A percentile compares a stretch with the other conserved stretches of the same genome.
phyloP scores from a whole-genome alignment of 2,797 vertebrate species.

The Petrocephalus schoutedeni region DNA sequence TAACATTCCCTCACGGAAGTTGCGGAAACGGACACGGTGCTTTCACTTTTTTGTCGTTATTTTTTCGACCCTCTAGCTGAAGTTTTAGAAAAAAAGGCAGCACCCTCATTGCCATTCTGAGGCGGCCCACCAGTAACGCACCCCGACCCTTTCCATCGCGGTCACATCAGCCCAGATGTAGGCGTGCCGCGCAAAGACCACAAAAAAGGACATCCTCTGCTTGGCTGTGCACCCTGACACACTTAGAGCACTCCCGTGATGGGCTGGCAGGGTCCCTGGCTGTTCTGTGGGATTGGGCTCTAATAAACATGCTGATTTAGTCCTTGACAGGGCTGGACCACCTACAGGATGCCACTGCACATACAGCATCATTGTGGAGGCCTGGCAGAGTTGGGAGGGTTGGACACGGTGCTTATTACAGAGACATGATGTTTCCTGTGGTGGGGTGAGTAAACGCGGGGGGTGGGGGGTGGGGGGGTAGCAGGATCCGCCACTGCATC shows the following conservation, averaged over 20 bases:
- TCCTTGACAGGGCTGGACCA: slow-evolving; percentile 51
- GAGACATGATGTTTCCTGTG: slow-evolving; percentile 13
- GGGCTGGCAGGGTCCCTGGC: neutral
- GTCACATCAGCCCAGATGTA: neutral
- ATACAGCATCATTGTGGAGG: slow-evolving; percentile 36
- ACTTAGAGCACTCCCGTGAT: neutral
- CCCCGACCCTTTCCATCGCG: neutral
- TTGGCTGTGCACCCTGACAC: neutral
- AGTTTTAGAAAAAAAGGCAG: neutral
- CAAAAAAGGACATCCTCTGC: neutral
- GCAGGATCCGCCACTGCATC: neutral
- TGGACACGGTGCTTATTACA: neutral
- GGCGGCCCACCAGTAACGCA: neutral
- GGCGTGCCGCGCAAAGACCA: neutral
- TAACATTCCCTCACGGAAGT: slow-evolving; percentile 50
- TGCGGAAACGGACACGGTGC: slow-evolving; percentile 58
- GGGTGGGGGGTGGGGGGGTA: neutral
- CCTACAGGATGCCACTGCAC: slow-evolving; percentile 48
- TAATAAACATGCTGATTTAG: slow-evolving; percentile 55
- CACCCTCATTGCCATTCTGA: neutral
- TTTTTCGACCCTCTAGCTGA: neutral
- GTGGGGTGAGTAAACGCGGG: neutral
- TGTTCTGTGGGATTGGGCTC: slow-evolving; percentile 25
- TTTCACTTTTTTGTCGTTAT: slow-evolving; percentile 44
- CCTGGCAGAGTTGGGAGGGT: neutral